Evolutionary conservation across 1,140 invertebrate genomes (phyloP).

Genomic region (Ostrea edulis): DNA sequence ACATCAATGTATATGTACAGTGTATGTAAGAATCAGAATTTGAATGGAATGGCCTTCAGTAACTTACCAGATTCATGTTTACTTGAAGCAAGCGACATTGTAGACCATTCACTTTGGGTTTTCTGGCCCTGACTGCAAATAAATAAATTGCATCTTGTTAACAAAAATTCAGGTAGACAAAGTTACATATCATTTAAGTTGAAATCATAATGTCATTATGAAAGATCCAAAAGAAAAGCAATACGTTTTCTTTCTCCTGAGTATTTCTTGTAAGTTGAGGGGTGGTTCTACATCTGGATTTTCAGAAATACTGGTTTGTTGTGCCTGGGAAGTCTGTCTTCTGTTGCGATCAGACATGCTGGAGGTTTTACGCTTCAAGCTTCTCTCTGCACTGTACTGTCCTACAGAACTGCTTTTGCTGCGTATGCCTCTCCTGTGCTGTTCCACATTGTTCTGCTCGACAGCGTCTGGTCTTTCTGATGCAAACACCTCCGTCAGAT

Average conservation of each 20-base stretch:
- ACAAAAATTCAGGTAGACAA: neutral
- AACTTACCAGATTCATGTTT: slow-evolving; percentile 46
- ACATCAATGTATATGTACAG: neutral
- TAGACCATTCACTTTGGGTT: slow-evolving; percentile 49
- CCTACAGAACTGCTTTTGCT: slow-evolving; percentile 21
- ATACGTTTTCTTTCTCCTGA: slow-evolving; percentile 46
- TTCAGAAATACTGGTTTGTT: neutral
- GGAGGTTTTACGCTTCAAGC: slow-evolving; percentile 36
- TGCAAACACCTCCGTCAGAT: slow-evolving; percentile 36
- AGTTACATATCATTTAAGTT: neutral
- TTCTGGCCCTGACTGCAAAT: slow-evolving; percentile 39
- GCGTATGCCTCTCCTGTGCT: slow-evolving; percentile 17
- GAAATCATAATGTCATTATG: neutral
- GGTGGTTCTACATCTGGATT: slow-evolving; percentile 38
- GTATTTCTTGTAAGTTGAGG: slow-evolving; percentile 39
- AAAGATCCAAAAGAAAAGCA: neutral
- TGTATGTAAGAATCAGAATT: neutral
- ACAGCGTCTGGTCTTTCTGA: slow-evolving; percentile 1
- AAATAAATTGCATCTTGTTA: neutral
- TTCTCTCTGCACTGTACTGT: neutral
- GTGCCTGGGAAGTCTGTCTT: slow-evolving; percentile 26
- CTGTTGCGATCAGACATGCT: slow-evolving; percentile 28
- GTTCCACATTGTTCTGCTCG: slow-evolving; percentile 11
- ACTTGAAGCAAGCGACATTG: slow-evolving; percentile 44
- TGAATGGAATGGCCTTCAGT: neutral